Percentiles rank a stretch among this genome's conserved stretches.
Evolutionary conservation across 1,140 invertebrate species (phyloP).

Genomic region (Apis mellifera): Amel_HAv3.1 CM009938.2:11749501-11750000

Average conservation of each 20-base stretch:
- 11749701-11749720: background rate
- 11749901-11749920: background rate
- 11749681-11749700: background rate
- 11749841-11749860: conserved; percentile 23
- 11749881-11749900: background rate
- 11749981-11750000: conserved; percentile 59
- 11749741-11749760: background rate
- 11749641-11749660: background rate
- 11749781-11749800: conserved; percentile 8
- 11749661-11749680: conserved; percentile 4
- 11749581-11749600: conserved; percentile 11
- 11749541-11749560: background rate
- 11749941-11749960: background rate
- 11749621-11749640: background rate
- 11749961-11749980: too few relatives aligned
- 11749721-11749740: background rate
- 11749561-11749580: background rate
- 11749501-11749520: conserved; percentile 27
- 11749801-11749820: background rate
- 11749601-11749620: conserved; percentile 1
- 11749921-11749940: background rate
- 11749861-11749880: background rate
- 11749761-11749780: background rate
- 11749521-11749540: conserved; percentile 38
- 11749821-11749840: conserved; percentile 12